A percentile compares a stretch with the other conserved stretches of the same genome.
Evolutionary conservation across 1,140 invertebrate genomes (phyloP).

Genomic region (Caenorhabditis remanei): DNA sequence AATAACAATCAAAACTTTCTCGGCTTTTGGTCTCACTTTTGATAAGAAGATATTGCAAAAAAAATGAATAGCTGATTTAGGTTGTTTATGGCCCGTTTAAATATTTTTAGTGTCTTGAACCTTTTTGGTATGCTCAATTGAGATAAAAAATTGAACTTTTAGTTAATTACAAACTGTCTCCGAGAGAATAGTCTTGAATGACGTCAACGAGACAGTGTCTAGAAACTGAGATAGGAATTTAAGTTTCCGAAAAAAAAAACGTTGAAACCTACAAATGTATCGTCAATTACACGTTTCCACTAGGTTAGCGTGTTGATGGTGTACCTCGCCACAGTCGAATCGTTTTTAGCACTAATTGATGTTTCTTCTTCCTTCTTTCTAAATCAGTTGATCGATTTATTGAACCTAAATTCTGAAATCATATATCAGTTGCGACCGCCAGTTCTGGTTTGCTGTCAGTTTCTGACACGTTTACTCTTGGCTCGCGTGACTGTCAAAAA

Average conservation of each 20-base stretch:
- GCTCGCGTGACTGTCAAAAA: conserved; percentile 5
- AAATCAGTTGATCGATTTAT: not conserved
- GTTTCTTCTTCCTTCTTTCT: not conserved
- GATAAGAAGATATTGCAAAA: not conserved
- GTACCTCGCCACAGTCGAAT: not conserved
- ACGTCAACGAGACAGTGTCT: too few species aligned
- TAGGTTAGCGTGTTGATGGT: not conserved
- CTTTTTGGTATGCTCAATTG: too few species aligned
- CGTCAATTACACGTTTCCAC: conserved; percentile 30
- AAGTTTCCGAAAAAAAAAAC: too few species aligned
- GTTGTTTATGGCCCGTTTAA: too few species aligned
- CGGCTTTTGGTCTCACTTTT: not conserved
- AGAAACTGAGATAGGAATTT: too few species aligned
- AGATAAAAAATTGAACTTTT: too few species aligned
- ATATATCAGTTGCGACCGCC: not conserved
- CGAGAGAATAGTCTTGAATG: too few species aligned
- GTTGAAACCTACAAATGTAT: too few species aligned
- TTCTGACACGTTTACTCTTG: not conserved
- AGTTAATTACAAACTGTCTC: too few species aligned
- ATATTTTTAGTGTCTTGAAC: too few species aligned
- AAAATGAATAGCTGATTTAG: too few species aligned
- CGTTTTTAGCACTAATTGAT: not conserved
- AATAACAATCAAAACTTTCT: not conserved
- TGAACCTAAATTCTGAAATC: not conserved
- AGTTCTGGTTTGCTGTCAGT: not conserved